Evolutionary conservation across 2,888 invertebrate genomes (phyloP), one percentile per base, ranked within the genome.

Genomic region (Congeria kusceri): DNA sequence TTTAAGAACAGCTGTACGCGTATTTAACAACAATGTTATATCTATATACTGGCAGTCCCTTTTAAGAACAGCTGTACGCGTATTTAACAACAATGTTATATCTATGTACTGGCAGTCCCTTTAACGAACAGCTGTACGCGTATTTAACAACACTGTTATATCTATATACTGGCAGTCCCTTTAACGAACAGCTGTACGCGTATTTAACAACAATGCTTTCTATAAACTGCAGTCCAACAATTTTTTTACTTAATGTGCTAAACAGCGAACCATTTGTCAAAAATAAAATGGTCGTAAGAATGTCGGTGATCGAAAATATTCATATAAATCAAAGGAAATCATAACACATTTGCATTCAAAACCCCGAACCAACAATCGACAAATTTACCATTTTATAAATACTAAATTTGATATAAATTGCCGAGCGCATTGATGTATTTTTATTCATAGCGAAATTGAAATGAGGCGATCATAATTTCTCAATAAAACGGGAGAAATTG

Each of bases 401-500:
- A 32, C 32, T 32, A 58, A 64, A 58, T 65, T 65, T 59, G 71
- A 72, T 72, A 72, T 72, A 56, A 72, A 72, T 72, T 39, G 27
- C 47, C 15, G 64, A 64, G 25, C 63, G 57, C 64, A 29, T 68
- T 63, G 28, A 23, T 29, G 13, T 47, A 39, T 56, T 53, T 20
- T 49, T 62, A 56, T 56, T 72, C 64, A 72, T 56, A 64, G 57
- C 25, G 27, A 57, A 23, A 18, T 47, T 57, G 46, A 62, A 64
- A 58, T 72, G 27, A 57, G 71, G 29, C 47, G 64, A 57, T 57
- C 32, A 77, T 71, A 57, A 71, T 28, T 57, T 62, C 53, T 63
- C 67, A 57, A 77, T 77, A 75, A 80, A 80, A 80, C 59, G 71
- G 67, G 75, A 80, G 79, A 80, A 80, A 80, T 80, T 71, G 66